These are phyloP conservation scores for Euglossa dilemma DNA, from an alignment of 1,140 invertebrate genomes.

Conservation along the genomic window DNA sequence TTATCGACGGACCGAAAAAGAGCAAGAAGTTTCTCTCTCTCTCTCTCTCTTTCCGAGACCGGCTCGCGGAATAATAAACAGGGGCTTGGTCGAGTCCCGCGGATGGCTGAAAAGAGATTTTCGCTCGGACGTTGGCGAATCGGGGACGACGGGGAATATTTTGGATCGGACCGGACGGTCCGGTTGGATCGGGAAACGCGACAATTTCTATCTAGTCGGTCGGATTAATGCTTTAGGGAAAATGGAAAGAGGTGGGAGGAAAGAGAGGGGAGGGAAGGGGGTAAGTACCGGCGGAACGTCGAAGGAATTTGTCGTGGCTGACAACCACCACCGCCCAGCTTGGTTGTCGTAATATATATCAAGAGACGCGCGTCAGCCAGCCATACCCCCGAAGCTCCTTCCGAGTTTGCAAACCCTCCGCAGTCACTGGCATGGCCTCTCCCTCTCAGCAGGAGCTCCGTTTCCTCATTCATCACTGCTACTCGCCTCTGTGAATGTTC, in stretches of 20 bases:
- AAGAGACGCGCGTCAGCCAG: conserved; percentile 35
- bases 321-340: conserved; percentile 42
- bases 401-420: neutral
- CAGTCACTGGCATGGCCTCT: neutral
- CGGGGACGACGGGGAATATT: neutral
- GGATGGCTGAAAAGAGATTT: neutral
- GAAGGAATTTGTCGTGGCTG: conserved; percentile 62
- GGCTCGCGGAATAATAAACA: neutral
- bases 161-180: neutral
- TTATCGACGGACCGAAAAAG: neutral
- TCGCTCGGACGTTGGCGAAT: neutral
- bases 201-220: neutral
- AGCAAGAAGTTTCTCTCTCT: neutral
- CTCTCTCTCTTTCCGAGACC: neutral
- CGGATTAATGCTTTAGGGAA: conserved; percentile 3
- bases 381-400: neutral
- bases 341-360: conserved; percentile 57
- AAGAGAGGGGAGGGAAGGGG: neutral
- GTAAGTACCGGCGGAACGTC: conserved; percentile 8
- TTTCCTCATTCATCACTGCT: conserved; percentile 56
- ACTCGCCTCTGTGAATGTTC: neutral
- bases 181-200: neutral
- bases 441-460: neutral
- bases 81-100: neutral
- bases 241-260: neutral